phyloP scores from a whole-genome alignment of 2,113 vertebrate genomes.

The Cinclus mexicanus region DNA sequence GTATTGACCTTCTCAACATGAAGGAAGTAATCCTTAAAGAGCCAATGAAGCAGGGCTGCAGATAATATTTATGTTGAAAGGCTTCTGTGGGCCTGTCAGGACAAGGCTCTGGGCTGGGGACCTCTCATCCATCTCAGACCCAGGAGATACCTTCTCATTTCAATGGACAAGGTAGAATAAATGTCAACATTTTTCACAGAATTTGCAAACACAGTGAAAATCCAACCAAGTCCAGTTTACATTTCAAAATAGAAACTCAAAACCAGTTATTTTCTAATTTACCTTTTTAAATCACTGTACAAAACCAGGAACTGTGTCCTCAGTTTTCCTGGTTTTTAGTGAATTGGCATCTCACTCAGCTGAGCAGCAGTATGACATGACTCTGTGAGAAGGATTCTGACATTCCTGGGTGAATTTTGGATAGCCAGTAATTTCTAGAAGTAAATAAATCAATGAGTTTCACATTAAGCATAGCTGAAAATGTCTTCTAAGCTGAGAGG shows the following conservation, averaged over 20 bases:
- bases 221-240: background rate
- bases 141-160: background rate
- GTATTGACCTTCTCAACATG: slow-evolving; percentile 40
- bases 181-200: background rate
- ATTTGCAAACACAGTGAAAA: background rate
- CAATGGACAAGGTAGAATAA: background rate
- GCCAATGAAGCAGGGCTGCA: background rate
- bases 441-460: background rate
- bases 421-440: background rate
- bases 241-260: background rate
- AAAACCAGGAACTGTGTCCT: background rate
- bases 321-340: background rate
- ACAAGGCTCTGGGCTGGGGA: background rate
- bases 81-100: background rate
- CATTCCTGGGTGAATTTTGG: background rate
- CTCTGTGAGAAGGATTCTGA: background rate
- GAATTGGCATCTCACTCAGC: background rate
- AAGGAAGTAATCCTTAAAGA: slow-evolving; percentile 38
- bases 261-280: background rate
- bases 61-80: background rate
- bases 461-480: background rate
- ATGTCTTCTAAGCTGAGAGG: background rate
- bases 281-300: background rate
- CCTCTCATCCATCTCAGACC: background rate
- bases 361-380: background rate